phyloP scores from a whole-genome alignment of 2,888 invertebrate species.

The Ferrisia virgata region DNA sequence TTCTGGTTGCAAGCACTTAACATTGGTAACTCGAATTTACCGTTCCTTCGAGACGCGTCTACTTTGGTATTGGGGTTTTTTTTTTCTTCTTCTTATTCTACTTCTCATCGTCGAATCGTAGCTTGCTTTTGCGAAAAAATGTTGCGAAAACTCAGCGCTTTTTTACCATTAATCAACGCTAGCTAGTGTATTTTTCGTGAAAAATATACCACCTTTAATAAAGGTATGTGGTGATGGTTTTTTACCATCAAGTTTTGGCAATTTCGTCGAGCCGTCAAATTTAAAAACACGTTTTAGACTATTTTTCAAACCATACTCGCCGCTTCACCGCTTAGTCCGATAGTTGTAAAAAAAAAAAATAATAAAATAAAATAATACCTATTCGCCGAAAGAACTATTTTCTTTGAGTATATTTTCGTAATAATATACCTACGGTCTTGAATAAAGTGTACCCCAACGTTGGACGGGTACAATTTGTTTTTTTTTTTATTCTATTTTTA shows the following conservation, averaged over 20 bases:
- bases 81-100: neutral
- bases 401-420: too few species aligned
- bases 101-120: neutral
- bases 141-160: slow-evolving; percentile 6
- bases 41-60: neutral
- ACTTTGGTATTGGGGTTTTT: neutral
- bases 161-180: slow-evolving; percentile 22
- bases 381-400: too few species aligned
- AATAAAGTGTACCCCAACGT: too few species aligned
- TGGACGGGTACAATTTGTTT: too few species aligned
- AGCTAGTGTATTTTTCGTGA: slow-evolving; percentile 10
- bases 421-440: too few species aligned
- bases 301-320: neutral
- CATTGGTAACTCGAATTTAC: slow-evolving; percentile 15
- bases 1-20: slow-evolving; percentile 18
- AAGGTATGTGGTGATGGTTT: neutral
- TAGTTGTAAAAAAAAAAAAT: too few species aligned
- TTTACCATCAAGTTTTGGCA: neutral
- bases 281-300: neutral
- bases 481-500: too few species aligned
- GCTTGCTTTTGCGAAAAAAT: neutral
- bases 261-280: neutral
- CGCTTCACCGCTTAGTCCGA: too few species aligned
- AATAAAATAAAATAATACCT: too few species aligned
- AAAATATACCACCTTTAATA: slow-evolving; percentile 16